Percentiles rank a stretch among this genome's conserved stretches.
Conservation (phyloP, 1,140 invertebrate genomes). For the Musca vetustissima region DNA sequence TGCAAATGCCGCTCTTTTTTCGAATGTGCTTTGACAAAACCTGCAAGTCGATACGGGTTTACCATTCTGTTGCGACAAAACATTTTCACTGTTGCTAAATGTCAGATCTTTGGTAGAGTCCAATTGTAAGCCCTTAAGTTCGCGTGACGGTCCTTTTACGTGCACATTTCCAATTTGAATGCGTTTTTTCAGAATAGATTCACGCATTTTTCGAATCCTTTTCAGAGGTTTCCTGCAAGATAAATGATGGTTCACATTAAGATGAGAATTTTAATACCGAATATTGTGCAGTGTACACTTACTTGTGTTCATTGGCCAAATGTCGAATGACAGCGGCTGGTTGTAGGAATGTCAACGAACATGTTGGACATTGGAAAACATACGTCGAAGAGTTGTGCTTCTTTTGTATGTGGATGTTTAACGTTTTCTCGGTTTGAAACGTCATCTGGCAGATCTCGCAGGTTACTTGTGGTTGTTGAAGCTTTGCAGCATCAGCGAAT, state of each 20-base stretch:
- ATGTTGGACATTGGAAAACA: conserved; percentile 70
- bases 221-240: conserved; percentile 44
- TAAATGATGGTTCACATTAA: neutral
- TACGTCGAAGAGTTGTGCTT: conserved; percentile 66
- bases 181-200: conserved; percentile 45
- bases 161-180: conserved; percentile 46
- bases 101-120: conserved; percentile 30
- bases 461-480: neutral
- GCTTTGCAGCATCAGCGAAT: neutral
- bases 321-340: conserved; percentile 73
- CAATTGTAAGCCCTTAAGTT: conserved; percentile 44
- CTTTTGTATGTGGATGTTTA: conserved; percentile 69
- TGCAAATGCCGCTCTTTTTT: conserved; percentile 65
- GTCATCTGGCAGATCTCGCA: conserved; percentile 58
- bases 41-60: conserved; percentile 58
- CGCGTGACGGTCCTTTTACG: conserved; percentile 44
- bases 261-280: neutral
- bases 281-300: conserved; percentile 30
- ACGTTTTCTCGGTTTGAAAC: conserved; percentile 70
- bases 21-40: conserved; percentile 69
- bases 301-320: conserved; percentile 69
- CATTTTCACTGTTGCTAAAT: neutral
- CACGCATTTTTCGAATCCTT: conserved; percentile 51
- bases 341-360: conserved; percentile 68
- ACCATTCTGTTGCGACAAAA: conserved; percentile 33